phyloP scores from a whole-genome alignment of 2,888 invertebrate genomes.

The Drosophila anomalipes region DNA sequence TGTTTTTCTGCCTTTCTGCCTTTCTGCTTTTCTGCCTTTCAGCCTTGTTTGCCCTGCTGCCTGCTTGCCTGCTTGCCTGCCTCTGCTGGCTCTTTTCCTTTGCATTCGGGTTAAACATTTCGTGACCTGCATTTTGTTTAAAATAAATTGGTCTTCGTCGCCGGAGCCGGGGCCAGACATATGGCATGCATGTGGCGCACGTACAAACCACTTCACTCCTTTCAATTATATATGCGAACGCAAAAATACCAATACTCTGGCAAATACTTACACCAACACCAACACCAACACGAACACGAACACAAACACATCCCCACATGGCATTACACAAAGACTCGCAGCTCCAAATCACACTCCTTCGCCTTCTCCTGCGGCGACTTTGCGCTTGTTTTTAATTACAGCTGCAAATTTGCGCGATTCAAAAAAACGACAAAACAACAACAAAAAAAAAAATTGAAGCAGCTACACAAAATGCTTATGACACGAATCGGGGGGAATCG shows the following conservation, averaged over 20 bases:
- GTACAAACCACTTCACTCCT: slow-evolving; percentile 79
- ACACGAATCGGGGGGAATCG: slow-evolving; percentile 59
- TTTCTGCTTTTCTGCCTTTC: slow-evolving; percentile 3
- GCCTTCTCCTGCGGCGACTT: slow-evolving; percentile 20
- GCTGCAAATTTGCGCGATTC: slow-evolving; percentile 47
- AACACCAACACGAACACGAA: background rate
- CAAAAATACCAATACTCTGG: slow-evolving; percentile 44
- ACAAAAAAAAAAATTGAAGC: background rate
- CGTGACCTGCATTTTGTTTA: slow-evolving; percentile 79
- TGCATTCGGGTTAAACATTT: slow-evolving; percentile 74
- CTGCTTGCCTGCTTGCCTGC: slow-evolving; percentile 18
- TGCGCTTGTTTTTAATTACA: slow-evolving; percentile 67
- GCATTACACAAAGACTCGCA: slow-evolving; percentile 12
- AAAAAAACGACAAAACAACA: background rate
- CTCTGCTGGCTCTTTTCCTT: slow-evolving; percentile 21
- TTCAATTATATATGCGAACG: slow-evolving; percentile 75
- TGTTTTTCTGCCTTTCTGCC: slow-evolving; percentile 3
- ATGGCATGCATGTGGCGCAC: slow-evolving; percentile 80
- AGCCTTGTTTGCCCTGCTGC: slow-evolving; percentile 11
- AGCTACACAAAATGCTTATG: slow-evolving; percentile 52
- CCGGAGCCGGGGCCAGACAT: slow-evolving; percentile 52
- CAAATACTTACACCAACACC: slow-evolving; percentile 5
- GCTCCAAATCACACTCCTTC: slow-evolving; percentile 19
- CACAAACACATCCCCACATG: slow-evolving; percentile 26
- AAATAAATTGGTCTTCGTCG: slow-evolving; percentile 75